Percentiles rank a stretch among this genome's conserved stretches.
These are phyloP conservation scores for Cyphomyrus discorhynchus DNA, from an alignment of 2,113 vertebrate species.

Conservation along the genomic window DNA sequence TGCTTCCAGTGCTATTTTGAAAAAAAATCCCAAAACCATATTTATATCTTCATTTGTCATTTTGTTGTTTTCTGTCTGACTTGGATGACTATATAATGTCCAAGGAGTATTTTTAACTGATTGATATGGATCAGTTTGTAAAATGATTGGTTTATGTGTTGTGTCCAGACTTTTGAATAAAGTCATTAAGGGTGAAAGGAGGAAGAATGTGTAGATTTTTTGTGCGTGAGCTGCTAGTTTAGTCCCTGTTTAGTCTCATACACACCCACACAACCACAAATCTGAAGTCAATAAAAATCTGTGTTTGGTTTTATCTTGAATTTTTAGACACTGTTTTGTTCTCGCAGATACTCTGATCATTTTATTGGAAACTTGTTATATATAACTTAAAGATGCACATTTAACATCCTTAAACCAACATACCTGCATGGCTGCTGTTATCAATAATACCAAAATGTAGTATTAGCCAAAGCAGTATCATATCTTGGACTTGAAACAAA, in stretches of 20 bases:
- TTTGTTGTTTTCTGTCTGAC: background rate
- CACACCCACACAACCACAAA: background rate
- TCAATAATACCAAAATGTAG: background rate
- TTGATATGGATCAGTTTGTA: background rate
- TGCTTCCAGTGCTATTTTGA: background rate
- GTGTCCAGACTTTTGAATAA: background rate
- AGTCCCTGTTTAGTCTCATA: background rate
- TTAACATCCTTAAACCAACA: background rate
- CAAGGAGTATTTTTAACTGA: background rate
- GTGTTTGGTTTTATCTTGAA: background rate
- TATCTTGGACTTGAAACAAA: background rate
- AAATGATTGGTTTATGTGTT: background rate
- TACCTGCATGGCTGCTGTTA: background rate
- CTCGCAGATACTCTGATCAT: background rate
- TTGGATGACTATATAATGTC: background rate
- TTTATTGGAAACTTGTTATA: background rate
- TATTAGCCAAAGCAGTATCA: background rate
- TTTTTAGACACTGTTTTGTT: background rate
- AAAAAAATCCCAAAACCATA: background rate
- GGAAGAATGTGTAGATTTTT: background rate
- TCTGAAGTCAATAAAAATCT: background rate
- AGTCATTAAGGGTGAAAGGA: background rate
- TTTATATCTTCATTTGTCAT: background rate
- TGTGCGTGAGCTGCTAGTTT: background rate
- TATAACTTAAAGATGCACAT: background rate